A percentile compares a stretch with the other conserved stretches of the same genome.
phyloP scores from a whole-genome alignment of 2,888 invertebrate species.

The Euproctis similis region DNA sequence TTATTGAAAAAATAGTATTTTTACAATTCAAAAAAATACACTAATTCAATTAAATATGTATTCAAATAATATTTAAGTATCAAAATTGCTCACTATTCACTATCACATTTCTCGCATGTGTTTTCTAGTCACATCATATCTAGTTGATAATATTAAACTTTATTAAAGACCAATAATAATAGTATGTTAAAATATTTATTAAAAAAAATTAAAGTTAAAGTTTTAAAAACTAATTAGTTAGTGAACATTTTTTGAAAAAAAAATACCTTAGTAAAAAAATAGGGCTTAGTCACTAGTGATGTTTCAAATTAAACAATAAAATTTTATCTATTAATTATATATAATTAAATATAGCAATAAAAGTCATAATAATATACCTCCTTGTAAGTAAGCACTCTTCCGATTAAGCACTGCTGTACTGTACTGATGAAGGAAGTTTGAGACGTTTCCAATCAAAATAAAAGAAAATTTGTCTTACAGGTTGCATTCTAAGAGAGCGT shows the following conservation, averaged over 20 bases:
- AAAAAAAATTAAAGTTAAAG: constrained; percentile 43
- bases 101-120: constrained; percentile 50
- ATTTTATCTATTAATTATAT: constrained; percentile 27
- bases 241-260: constrained; percentile 32
- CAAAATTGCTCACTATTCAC: constrained; percentile 59
- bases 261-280: constrained; percentile 22
- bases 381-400: constrained; percentile 45
- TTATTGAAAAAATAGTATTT: no score
- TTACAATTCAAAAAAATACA: no score
- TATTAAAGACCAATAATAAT: constrained; percentile 73
- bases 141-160: constrained; percentile 40
- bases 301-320: constrained; percentile 40
- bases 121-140: constrained; percentile 54
- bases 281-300: constrained; percentile 50
- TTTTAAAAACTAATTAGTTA: constrained; percentile 37
- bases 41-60: no score
- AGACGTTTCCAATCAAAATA: constrained; percentile 18
- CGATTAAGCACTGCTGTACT: constrained; percentile 29
- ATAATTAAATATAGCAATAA: constrained; percentile 51
- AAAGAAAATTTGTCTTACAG: constrained; percentile 8
- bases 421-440: constrained; percentile 19
- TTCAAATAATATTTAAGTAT: constrained; percentile 21
- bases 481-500: constrained; percentile 3
- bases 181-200: constrained; percentile 59
- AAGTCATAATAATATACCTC: constrained; percentile 35